A percentile compares a stretch with the other conserved stretches of the same genome.
Conservation (phyloP, 2,888 invertebrate species). For the Monochamus alternatus region DNA sequence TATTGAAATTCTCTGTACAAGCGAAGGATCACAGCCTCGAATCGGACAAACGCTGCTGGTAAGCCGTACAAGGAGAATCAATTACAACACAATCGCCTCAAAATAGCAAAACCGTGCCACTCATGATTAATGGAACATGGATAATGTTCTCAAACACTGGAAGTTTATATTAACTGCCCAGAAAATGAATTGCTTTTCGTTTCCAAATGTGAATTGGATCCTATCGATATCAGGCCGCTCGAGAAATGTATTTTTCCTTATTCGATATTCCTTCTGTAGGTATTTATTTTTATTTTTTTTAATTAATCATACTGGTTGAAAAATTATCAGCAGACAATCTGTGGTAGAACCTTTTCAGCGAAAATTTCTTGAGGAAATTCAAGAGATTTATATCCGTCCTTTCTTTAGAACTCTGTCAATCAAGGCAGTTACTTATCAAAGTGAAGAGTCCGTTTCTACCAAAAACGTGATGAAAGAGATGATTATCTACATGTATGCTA, state of each 20-base stretch:
- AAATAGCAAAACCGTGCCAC: constrained; percentile 30
- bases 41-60: constrained; percentile 21
- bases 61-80: constrained; percentile 33
- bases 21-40: constrained; percentile 3
- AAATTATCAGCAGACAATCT: no score
- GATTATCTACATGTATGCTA: no score
- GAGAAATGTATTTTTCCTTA: not conserved
- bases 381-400: no score
- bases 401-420: no score
- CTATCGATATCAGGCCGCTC: not conserved
- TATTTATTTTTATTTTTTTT: not conserved
- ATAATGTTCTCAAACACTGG: constrained; percentile 32
- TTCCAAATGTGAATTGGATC: constrained; percentile 19
- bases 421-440: no score
- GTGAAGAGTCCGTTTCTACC: no score
- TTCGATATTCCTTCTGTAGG: not conserved
- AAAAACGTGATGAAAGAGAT: no score
- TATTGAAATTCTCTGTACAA: constrained; percentile 18
- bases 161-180: constrained; percentile 27
- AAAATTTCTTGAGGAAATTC: no score
- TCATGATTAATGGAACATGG: constrained; percentile 37
- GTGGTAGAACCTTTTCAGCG: no score
- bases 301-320: no score
- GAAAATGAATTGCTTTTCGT: constrained; percentile 23
- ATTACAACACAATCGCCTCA: constrained; percentile 30